Conservation (phyloP, 2,113 vertebrate genomes). For the Sciurus niger region DNA sequence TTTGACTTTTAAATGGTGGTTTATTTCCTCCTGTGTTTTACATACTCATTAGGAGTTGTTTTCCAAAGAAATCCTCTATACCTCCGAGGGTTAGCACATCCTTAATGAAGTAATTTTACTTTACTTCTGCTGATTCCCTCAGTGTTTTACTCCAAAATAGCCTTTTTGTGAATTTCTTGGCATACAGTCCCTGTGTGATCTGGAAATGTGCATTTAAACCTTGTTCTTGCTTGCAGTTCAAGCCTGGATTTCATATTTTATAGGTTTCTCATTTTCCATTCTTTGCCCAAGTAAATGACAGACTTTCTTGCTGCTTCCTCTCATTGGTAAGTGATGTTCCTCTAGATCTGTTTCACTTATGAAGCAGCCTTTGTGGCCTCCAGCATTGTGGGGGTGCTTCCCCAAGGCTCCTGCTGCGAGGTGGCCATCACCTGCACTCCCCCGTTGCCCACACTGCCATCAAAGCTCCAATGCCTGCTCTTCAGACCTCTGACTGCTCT, state of each 20-base stretch:
- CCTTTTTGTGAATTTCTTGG: not conserved
- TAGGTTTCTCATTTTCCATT: not conserved
- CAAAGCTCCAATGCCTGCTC: not conserved
- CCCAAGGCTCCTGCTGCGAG: not conserved
- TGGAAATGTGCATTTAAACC: not conserved
- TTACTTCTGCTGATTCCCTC: not conserved
- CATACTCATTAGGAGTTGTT: not conserved
- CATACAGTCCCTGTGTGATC: not conserved
- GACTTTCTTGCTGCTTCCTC: not conserved
- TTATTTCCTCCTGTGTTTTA: slow-evolving; percentile 11
- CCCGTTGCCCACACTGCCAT: not conserved
- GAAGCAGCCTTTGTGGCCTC: not conserved
- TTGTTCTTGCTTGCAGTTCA: not conserved
- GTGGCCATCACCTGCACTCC: not conserved
- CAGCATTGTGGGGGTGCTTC: not conserved
- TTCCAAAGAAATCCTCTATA: not conserved
- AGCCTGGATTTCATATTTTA: not conserved
- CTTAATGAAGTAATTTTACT: not conserved
- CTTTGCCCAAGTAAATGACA: not conserved
- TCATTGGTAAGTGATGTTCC: not conserved
- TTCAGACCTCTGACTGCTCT: not conserved
- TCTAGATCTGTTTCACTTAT: not conserved
- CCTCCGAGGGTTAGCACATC: not conserved
- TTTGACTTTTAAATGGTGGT: not conserved
- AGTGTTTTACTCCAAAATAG: not conserved